phyloP scores from a whole-genome alignment of 2,113 vertebrate species.

The Melanocharis versteri region DNA sequence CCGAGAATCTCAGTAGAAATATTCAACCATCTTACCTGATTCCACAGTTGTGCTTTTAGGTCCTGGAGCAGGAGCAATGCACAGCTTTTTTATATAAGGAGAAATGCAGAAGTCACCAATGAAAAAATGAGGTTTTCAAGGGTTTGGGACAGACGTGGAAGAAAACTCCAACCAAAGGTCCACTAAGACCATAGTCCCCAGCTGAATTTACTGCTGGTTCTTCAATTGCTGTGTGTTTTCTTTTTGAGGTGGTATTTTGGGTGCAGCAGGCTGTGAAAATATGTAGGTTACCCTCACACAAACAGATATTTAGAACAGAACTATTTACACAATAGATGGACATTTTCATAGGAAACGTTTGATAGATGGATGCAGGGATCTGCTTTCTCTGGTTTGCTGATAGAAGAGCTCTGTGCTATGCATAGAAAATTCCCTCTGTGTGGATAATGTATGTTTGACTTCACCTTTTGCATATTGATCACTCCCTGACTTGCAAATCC shows the following conservation, averaged over 20 bases:
- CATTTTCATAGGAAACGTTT: not conserved
- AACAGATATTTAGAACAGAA: not conserved
- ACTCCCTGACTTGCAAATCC: not conserved
- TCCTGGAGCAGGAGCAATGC: not conserved
- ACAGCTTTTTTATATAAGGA: not conserved
- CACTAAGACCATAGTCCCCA: not conserved
- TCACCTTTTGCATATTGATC: constrained; percentile 34
- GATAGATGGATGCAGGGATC: not conserved
- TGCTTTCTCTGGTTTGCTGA: not conserved
- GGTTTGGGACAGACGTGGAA: not conserved
- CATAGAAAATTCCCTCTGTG: not conserved
- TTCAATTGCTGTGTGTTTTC: rapidly evolving
- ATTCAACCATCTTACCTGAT: not conserved
- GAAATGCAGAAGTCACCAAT: not conserved
- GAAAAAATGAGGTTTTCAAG: not conserved
- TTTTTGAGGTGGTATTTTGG: not conserved
- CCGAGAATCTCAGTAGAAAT: not conserved
- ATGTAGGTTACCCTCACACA: not conserved
- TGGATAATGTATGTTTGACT: not conserved
- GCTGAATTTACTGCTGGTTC: not conserved
- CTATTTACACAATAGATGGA: not conserved
- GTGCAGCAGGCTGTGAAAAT: not conserved
- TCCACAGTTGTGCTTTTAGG: not conserved
- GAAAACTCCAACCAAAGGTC: not conserved
- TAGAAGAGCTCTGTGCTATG: not conserved